These are phyloP conservation scores for Eulemur albifrons DNA, from an alignment of 2,797 vertebrate genomes.

Conservation along the genomic window DNA sequence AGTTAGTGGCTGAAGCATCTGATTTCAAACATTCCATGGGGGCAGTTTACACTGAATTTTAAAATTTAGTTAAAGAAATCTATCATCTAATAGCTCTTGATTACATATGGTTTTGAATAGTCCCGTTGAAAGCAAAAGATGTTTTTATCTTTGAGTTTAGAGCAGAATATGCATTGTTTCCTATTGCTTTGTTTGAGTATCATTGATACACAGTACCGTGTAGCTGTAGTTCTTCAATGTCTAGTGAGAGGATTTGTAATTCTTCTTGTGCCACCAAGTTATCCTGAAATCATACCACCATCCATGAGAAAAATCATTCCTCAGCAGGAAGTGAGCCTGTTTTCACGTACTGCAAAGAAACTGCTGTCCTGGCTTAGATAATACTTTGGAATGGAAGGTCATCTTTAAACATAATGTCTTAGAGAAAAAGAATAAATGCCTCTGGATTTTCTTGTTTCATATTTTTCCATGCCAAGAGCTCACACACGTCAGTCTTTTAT, in stretches of 20 bases:
- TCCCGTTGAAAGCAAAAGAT: neutral
- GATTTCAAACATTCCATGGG: neutral
- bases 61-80: conserved; percentile 24
- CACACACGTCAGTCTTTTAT: neutral
- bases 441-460: neutral
- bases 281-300: neutral
- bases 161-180: neutral
- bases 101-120: neutral
- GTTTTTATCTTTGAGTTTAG: conserved; percentile 37
- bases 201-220: neutral
- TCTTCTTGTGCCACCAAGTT: neutral
- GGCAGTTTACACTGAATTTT: neutral
- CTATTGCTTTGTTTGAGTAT: neutral
- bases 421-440: neutral
- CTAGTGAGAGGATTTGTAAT: neutral
- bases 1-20: neutral
- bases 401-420: neutral
- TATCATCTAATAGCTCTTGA: neutral
- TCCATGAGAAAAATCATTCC: neutral
- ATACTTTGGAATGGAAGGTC: neutral
- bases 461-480: neutral
- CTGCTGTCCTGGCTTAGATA: neutral
- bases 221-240: neutral
- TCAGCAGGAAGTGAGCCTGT: neutral
- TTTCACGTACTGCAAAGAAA: neutral